phyloP scores from a whole-genome alignment of 2,113 vertebrate species.

The Thomomys bottae region DNA sequence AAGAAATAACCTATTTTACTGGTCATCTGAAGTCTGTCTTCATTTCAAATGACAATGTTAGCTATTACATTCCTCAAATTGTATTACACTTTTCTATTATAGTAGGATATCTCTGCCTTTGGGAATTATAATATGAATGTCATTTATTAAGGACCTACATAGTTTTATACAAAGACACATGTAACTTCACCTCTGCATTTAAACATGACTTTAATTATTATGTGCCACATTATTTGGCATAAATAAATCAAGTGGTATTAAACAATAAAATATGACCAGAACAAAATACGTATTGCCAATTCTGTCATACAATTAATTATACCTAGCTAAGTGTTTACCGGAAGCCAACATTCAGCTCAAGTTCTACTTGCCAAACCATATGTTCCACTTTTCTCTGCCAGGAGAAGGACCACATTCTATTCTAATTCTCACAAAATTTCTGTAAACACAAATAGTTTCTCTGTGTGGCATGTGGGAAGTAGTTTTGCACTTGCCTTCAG shows the following conservation, averaged over 20 bases:
- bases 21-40: not conserved
- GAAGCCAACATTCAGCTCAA: not conserved
- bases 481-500: not conserved
- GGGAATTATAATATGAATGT: not conserved
- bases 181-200: not conserved
- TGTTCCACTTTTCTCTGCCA: not conserved
- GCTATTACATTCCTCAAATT: not conserved
- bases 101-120: not conserved
- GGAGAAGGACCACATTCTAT: no score
- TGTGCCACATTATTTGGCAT: not conserved
- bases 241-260: not conserved
- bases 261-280: not conserved
- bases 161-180: not conserved
- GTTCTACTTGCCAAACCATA: not conserved
- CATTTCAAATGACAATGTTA: not conserved
- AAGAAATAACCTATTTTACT: not conserved
- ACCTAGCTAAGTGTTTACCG: not conserved
- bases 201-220: not conserved
- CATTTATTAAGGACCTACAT: not conserved
- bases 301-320: not conserved
- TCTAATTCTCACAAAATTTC: not conserved
- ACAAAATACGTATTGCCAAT: not conserved
- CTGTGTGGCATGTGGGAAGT: not conserved
- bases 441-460: not conserved
- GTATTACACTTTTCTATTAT: not conserved